These are phyloP conservation scores for Escarpia spicata DNA, from an alignment of 2,888 invertebrate genomes.

Conservation along the genomic window DNA sequence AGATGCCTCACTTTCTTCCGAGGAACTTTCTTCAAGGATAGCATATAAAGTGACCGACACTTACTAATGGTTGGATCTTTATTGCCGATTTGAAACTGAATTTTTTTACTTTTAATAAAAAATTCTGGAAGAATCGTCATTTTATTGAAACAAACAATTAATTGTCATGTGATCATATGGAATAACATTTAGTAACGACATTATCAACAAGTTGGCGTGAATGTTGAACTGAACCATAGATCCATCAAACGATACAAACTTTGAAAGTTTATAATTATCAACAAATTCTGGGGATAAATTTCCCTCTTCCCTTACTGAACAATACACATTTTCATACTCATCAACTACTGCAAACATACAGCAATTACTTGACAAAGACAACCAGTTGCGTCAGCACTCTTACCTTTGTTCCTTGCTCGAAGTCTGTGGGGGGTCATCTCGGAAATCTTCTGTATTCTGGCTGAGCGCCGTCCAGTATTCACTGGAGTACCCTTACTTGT, in stretches of 20 bases:
- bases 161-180: constrained; percentile 24
- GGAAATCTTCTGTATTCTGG: background rate
- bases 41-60: background rate
- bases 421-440: background rate
- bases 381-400: background rate
- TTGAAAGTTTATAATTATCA: background rate
- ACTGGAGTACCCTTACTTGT: background rate
- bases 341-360: background rate
- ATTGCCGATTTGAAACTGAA: constrained; percentile 42
- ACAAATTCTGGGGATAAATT: background rate
- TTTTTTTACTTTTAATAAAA: background rate
- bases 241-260: background rate
- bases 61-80: constrained; percentile 50
- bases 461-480: background rate
- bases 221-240: background rate
- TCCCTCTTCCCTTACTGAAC: background rate
- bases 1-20: constrained; percentile 40
- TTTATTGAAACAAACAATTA: background rate
- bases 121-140: background rate
- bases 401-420: background rate
- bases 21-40: constrained; percentile 25
- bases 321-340: background rate
- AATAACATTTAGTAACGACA: background rate
- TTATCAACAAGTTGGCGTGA: background rate
- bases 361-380: background rate